Evolutionary conservation across 2,888 invertebrate genomes (phyloP), one percentile per base, ranked within the genome.

Genomic region (Drosophila affinis): DNA sequence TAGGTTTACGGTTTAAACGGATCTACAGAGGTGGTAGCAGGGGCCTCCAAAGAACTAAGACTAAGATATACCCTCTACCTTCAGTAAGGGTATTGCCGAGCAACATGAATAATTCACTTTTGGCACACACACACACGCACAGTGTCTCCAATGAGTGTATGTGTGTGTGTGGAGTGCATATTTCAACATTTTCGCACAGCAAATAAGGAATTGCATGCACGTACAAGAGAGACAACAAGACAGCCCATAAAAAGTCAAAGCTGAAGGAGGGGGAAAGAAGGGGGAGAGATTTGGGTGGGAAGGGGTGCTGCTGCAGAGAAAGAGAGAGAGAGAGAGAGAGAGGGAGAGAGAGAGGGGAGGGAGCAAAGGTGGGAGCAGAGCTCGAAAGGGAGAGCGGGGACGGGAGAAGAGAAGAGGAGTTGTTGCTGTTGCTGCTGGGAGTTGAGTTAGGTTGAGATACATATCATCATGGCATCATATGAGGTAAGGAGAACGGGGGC

Each of bases 61-160:
- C 3, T 3, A 21, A 21, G 34, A 12, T 6, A 14, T 39, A 5
- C 14, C 3, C n/a, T 39, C 14, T 34, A 2, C 5, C 34, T 34
- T n/a, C 7, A 3, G n/a, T 5, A 39, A 39, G 39, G 39, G 39
- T 39, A 39, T n/a, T n/a, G 49, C 67, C 67, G 21, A 76, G 54
- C 69, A 79, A 76, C 82, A 87, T 88, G 80, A 83, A 83, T 83
- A 82, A 86, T 83, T 83, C 83, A 88, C 86, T 83, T 88, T 87
- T 84, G 85, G 87, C 21, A 14, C n/a, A 68, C 81, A 84, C 59
- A 55, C 48, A 48, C 34, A n/a, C 39, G 6, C 14, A 14, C 2
- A 39, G 14, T n/a, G 32, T 12, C 21, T 2, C 32, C 7, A 10
- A 7, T 18, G 17, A 29, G 55, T 54, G 29, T 21, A 39, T 59